phyloP scores from a whole-genome alignment of 2,113 vertebrate species.

The Sceloporus tristichus region DNA sequence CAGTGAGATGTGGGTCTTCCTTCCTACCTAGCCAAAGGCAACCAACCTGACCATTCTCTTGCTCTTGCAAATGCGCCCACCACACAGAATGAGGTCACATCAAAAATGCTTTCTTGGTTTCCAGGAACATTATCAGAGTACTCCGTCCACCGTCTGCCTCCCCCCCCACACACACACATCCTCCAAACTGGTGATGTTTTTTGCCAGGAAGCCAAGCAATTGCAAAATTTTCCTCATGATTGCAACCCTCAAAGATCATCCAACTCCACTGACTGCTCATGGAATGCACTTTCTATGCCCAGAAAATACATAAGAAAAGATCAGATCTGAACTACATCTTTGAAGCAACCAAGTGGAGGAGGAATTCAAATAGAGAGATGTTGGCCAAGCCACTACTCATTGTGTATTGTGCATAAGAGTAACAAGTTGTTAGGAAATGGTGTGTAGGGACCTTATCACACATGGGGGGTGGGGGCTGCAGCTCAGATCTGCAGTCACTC shows the following conservation, averaged over 20 bases:
- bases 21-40: background rate
- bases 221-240: background rate
- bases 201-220: background rate
- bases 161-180: background rate
- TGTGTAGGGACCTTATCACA: background rate
- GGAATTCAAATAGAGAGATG: background rate
- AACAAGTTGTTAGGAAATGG: background rate
- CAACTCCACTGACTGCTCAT: background rate
- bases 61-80: constrained; percentile 1
- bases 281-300: background rate
- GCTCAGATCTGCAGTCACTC: no score
- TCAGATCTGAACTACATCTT: background rate
- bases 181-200: background rate
- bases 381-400: background rate
- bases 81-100: background rate
- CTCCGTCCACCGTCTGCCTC: background rate
- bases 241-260: background rate
- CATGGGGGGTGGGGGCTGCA: no score
- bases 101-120: background rate
- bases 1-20: background rate
- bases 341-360: no score
- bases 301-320: constrained; percentile 6
- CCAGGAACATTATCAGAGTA: background rate
- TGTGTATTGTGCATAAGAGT: background rate
- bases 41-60: background rate